Conservation (phyloP, 1,140 invertebrate species). For the Eciton burchellii region DNA sequence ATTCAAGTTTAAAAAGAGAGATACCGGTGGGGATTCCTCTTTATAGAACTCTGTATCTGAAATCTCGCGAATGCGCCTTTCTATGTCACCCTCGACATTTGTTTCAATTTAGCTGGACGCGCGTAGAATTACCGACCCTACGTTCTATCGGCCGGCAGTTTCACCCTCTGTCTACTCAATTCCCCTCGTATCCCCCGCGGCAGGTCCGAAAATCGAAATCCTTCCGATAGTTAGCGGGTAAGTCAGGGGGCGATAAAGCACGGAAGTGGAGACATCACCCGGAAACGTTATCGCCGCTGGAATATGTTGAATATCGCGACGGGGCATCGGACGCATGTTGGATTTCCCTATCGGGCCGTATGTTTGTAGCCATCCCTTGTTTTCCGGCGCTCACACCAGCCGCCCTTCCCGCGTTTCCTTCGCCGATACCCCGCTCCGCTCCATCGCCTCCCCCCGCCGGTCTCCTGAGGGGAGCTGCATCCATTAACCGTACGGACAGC, state of each 20-base stretch:
- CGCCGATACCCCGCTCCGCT: slow-evolving; percentile 43
- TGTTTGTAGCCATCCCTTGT: slow-evolving; percentile 80
- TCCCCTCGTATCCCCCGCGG: background rate
- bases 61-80: background rate
- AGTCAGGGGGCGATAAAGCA: slow-evolving; percentile 58
- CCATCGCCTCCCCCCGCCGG: slow-evolving; percentile 10
- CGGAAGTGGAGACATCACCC: slow-evolving; percentile 61
- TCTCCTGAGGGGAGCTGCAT: slow-evolving; percentile 77
- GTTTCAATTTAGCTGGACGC: background rate
- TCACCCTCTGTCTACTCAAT: background rate
- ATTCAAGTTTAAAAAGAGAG: too few species aligned
- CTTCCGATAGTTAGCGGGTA: slow-evolving; percentile 57
- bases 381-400: slow-evolving; percentile 63
- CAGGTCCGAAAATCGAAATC: slow-evolving; percentile 43
- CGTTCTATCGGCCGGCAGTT: background rate
- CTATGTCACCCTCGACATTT: background rate
- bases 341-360: slow-evolving; percentile 84
- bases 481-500: slow-evolving; percentile 77
- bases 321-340: slow-evolving; percentile 74
- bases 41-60: background rate
- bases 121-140: background rate
- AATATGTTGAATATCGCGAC: slow-evolving; percentile 62
- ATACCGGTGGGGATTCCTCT: too few species aligned
- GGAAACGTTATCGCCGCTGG: slow-evolving; percentile 70
- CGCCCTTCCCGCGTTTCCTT: slow-evolving; percentile 60